Evolutionary conservation across 2,113 vertebrate species (phyloP).

Genomic region (Ceyx cyanopectus): DNA sequence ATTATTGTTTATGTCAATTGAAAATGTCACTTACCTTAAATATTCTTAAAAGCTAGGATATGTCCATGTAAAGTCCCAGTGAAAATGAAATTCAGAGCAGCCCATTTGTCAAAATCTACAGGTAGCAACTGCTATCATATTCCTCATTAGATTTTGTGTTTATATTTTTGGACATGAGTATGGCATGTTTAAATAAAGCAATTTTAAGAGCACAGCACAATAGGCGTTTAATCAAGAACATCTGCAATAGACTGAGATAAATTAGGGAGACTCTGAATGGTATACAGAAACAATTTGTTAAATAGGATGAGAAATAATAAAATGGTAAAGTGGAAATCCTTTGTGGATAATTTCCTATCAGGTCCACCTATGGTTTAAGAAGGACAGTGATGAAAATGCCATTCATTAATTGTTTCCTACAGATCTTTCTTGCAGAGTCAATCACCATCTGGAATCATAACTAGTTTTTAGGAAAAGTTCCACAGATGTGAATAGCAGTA

Average conservation of each 20-base stretch:
- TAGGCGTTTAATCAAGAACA: neutral
- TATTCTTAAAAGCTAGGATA: neutral
- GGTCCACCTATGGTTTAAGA: neutral
- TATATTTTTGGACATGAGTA: neutral
- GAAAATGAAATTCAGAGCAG: neutral
- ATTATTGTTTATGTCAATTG: neutral
- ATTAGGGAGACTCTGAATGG: neutral
- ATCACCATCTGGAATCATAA: neutral
- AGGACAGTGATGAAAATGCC: slow-evolving; percentile 15
- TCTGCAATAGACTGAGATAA: slow-evolving; percentile 21
- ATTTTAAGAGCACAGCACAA: neutral
- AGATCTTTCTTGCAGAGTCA: neutral
- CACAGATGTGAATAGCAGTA: neutral
- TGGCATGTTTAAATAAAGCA: neutral
- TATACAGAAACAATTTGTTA: neutral
- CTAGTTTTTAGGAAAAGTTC: neutral
- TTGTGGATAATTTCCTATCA: neutral
- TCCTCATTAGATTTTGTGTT: neutral
- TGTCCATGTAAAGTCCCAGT: neutral
- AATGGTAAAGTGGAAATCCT: neutral
- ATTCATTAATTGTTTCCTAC: neutral
- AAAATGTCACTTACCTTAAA: neutral
- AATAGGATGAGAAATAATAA: neutral
- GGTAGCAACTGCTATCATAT: neutral
- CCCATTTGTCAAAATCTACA: neutral